A percentile compares a stretch with the other conserved stretches of the same genome.
Conservation (phyloP, 2,888 invertebrate species). For the Scaptodrosophila latifasciaeformis region DNA sequence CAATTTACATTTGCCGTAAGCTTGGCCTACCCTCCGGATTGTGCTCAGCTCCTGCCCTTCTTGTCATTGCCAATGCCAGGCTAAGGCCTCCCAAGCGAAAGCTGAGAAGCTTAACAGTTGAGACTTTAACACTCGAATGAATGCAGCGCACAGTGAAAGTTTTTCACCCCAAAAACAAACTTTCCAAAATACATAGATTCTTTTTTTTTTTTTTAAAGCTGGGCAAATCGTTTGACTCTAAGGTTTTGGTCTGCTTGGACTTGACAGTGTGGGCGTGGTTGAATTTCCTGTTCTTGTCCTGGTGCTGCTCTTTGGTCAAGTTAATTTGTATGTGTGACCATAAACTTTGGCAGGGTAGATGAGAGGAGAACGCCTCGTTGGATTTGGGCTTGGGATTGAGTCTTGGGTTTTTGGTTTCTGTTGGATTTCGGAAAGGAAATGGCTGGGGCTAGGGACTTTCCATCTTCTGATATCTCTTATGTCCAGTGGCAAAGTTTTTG, state of each 20-base stretch:
- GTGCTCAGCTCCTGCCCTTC: no score
- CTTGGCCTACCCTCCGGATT: slow-evolving; percentile 25
- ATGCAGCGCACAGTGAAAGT: slow-evolving; percentile 49
- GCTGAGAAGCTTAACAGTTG: slow-evolving; percentile 49
- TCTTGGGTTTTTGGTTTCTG: slow-evolving; percentile 15
- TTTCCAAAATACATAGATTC: background rate
- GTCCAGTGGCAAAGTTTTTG: slow-evolving; percentile 46
- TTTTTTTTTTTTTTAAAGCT: slow-evolving; percentile 6
- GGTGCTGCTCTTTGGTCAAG: slow-evolving; percentile 45
- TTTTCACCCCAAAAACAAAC: slow-evolving; percentile 12
- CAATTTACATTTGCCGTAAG: slow-evolving; percentile 62
- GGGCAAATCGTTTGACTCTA: background rate
- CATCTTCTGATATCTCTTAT: slow-evolving; percentile 53
- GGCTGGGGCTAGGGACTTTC: slow-evolving; percentile 10
- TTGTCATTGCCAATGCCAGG: no score
- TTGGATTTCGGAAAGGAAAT: slow-evolving; percentile 14
- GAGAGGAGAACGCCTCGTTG: slow-evolving; percentile 59
- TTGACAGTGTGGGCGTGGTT: slow-evolving; percentile 59
- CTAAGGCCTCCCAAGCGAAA: no score
- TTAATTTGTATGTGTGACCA: slow-evolving; percentile 66
- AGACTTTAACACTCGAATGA: slow-evolving; percentile 61
- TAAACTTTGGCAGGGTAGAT: slow-evolving; percentile 64
- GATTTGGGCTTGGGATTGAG: slow-evolving; percentile 20
- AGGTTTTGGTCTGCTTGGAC: slow-evolving; percentile 15
- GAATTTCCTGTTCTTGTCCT: slow-evolving; percentile 18